Base-by-base conservation (phyloP, 2,888 invertebrate genomes). In the Lordiphosa andalusiaca region DNA sequence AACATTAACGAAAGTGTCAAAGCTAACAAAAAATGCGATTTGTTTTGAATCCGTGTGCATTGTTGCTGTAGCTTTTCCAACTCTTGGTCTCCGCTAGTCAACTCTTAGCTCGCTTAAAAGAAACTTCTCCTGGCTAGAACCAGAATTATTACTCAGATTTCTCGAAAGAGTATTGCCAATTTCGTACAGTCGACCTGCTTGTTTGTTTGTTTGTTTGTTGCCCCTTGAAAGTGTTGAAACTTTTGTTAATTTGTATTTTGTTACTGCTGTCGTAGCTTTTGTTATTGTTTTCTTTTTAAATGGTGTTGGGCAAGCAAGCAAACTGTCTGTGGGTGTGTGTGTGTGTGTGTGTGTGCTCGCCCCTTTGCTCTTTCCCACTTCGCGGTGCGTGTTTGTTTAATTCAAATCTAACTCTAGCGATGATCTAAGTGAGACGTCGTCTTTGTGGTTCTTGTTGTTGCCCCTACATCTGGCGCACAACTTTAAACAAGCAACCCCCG, bases 341-440 rank as follows among this genome's bases (percentile, higher is more conserved):
- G n/a, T 41, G 25, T 7, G 4, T 38, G 41, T 42, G 42, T 42
- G 30, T 42, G 19, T 19, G 19, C 4, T 23, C 48, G 36, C 13
- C 40, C 38, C 46, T 12, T 30, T 36, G 44, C 33, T 33, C 49
- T 6, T 3, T 33, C 12, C 13, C 23, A 4, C 6, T 42, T 25
- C 37, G 44, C 35, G 53, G 57, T 71, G 65, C 66, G 58, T 60
- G 69, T 67, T 76, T 80, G 77, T 62, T 73, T 84, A 82, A 84
- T 78, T 82, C 67, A 69, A 71, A 84, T 80, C 86, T 87, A 86
- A 86, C 82, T 86, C 75, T 76, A 74, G 83, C 86, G 86, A 86
- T 86, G 86, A 86, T 86, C 87, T 86, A 86, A 86, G 80, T 85
- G 84, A 71, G 77, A 73, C 74, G 82, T 69, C 70, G 61, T 57